phyloP scores from a whole-genome alignment of 2,888 invertebrate species.

The Anagyrus pseudococci region DNA sequence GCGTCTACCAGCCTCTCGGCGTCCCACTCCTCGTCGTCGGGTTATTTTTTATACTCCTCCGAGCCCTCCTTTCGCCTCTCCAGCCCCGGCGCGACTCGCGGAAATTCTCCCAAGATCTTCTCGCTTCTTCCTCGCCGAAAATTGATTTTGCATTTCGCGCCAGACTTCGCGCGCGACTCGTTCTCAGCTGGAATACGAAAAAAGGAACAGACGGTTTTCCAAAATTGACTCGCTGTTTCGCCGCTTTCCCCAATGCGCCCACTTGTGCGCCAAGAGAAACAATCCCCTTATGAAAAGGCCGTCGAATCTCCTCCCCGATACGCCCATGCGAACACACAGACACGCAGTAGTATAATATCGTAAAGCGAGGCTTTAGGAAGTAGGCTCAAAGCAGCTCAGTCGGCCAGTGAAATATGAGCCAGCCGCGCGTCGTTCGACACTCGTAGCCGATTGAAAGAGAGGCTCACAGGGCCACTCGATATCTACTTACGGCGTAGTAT shows the following conservation, averaged over 20 bases:
- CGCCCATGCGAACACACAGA: neutral
- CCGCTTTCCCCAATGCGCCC: too few species aligned
- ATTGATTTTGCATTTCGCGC: neutral
- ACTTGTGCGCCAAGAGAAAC: too few species aligned
- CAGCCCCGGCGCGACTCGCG: too few species aligned
- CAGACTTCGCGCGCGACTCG: neutral
- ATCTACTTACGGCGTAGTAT: constrained; percentile 46
- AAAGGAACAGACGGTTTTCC: too few species aligned
- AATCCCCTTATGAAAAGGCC: too few species aligned
- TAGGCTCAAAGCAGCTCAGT: neutral
- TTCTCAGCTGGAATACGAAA: too few species aligned
- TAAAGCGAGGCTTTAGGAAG: neutral
- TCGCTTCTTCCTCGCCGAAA: neutral
- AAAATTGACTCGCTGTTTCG: too few species aligned
- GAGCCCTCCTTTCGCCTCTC: constrained; percentile 2
- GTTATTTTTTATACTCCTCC: neutral
- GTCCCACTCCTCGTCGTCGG: neutral
- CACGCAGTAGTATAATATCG: neutral
- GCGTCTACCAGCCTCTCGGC: too few species aligned
- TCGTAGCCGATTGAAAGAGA: constrained; percentile 56
- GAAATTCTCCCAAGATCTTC: too few species aligned
- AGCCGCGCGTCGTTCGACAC: too few species aligned
- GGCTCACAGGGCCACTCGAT: constrained; percentile 51
- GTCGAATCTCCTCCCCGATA: neutral
- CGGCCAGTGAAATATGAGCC: constrained; percentile 55